These are phyloP conservation scores for Salvelinus namaycush DNA, from an alignment of 2,113 vertebrate genomes.

Conservation along the genomic window DNA sequence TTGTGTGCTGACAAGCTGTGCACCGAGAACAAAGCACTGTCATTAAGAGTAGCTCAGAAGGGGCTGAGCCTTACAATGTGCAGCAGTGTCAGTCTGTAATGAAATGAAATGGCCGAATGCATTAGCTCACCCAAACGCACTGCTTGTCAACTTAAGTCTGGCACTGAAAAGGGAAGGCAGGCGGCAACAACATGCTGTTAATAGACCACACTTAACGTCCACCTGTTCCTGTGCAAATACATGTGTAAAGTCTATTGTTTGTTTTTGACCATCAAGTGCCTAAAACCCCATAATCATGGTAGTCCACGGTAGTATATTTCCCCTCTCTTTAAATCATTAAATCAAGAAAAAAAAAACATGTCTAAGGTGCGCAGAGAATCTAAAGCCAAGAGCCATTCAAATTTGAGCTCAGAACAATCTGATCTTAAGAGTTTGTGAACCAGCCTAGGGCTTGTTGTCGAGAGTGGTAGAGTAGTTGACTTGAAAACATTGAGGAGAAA, in stretches of 20 bases:
- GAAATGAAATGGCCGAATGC: slow-evolving; percentile 42
- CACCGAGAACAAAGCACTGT: slow-evolving; percentile 58
- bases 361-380: neutral
- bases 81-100: slow-evolving; percentile 33
- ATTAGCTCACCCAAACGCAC: neutral
- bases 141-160: slow-evolving; percentile 43
- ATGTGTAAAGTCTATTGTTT: slow-evolving; percentile 38
- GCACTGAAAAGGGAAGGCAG: neutral
- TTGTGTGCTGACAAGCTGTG: slow-evolving; percentile 32
- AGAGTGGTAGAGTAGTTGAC: too few species aligned
- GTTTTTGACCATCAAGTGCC: neutral
- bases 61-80: slow-evolving; percentile 14
- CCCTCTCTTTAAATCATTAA: slow-evolving; percentile 49
- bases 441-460: too few species aligned
- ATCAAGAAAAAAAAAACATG: neutral
- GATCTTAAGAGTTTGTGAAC: too few species aligned
- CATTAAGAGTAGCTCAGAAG: slow-evolving; percentile 52
- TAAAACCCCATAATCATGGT: neutral
- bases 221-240: slow-evolving; percentile 55
- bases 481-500: slow-evolving; percentile 11
- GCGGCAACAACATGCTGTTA: too few species aligned
- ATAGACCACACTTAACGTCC: slow-evolving; percentile 6
- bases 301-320: slow-evolving; percentile 6
- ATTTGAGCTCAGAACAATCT: neutral
- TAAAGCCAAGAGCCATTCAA: neutral